Conservation (phyloP, 2,888 invertebrate genomes). For the Catocala fraxini region DNA sequence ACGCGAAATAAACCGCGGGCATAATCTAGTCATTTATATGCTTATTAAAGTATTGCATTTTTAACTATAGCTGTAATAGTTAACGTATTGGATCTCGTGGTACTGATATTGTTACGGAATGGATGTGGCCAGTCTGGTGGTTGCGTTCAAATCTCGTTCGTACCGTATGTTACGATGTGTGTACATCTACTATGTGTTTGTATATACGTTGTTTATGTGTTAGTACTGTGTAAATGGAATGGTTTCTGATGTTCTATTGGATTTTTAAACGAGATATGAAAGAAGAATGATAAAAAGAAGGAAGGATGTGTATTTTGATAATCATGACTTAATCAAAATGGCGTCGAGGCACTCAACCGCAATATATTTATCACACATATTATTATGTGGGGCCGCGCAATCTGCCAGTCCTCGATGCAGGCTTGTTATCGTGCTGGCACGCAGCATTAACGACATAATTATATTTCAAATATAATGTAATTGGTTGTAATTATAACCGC, state of each 20-base stretch:
- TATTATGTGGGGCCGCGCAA: slow-evolving; percentile 36
- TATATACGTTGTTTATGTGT: neutral
- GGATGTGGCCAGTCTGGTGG: slow-evolving; percentile 13
- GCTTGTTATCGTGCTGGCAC: slow-evolving; percentile 22
- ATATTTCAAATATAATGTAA: no score
- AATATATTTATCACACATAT: slow-evolving; percentile 34
- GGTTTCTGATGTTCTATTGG: neutral
- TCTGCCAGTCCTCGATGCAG: slow-evolving; percentile 27
- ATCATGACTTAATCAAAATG: no score
- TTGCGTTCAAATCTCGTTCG: slow-evolving; percentile 20
- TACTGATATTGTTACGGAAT: slow-evolving; percentile 5
- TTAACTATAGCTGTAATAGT: slow-evolving; percentile 1
- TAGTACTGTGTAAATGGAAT: neutral
- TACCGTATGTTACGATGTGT: slow-evolving; percentile 17
- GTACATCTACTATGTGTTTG: neutral
- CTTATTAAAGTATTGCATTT: no score
- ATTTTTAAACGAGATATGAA: neutral
- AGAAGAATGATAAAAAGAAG: neutral
- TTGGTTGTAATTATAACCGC: no score
- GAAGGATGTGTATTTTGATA: no score
- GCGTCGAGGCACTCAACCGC: slow-evolving; percentile 9
- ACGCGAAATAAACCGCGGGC: no score
- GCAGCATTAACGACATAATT: slow-evolving; percentile 48
- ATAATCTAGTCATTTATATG: no score
- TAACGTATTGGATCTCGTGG: slow-evolving; percentile 5